A percentile compares a stretch with the other conserved stretches of the same genome.
phyloP scores from a whole-genome alignment of 2,888 invertebrate genomes.

The Metellina segmentata region DNA sequence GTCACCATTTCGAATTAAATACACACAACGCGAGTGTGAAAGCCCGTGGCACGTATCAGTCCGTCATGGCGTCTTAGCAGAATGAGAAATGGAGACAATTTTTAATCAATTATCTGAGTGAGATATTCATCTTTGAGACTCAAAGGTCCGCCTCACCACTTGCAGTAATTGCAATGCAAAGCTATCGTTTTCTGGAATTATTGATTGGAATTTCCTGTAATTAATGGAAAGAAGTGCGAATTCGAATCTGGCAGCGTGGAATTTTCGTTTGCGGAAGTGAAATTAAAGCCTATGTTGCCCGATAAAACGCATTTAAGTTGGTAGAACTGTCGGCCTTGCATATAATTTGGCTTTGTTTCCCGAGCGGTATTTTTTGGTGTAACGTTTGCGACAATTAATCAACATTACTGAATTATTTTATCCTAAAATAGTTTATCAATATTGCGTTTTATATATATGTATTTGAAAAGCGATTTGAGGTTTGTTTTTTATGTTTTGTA shows the following conservation, averaged over 20 bases:
- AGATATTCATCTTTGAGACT: slow-evolving; percentile 45
- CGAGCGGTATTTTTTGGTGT: slow-evolving; percentile 1
- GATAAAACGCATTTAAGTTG: slow-evolving; percentile 1
- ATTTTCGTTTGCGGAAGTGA: slow-evolving; percentile 14
- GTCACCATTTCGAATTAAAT: slow-evolving; percentile 30
- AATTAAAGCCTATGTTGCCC: slow-evolving; percentile 9
- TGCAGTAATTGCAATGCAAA: slow-evolving; percentile 58
- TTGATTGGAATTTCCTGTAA: slow-evolving; percentile 58
- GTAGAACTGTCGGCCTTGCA: neutral
- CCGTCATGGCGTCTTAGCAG: slow-evolving; percentile 40
- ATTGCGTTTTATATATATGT: neutral
- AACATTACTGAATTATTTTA: slow-evolving; percentile 10
- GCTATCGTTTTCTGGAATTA: slow-evolving; percentile 44
- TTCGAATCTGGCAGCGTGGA: slow-evolving; percentile 29
- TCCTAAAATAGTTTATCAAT: neutral
- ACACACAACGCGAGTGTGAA: slow-evolving; percentile 21
- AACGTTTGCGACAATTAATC: slow-evolving; percentile 2
- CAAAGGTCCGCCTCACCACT: slow-evolving; percentile 41
- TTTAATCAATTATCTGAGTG: slow-evolving; percentile 68
- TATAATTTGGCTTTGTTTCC: slow-evolving; percentile 5
- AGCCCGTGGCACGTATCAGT: slow-evolving; percentile 23
- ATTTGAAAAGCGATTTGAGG: neutral
- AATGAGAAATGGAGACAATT: slow-evolving; percentile 46
- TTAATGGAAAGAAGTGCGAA: slow-evolving; percentile 61
- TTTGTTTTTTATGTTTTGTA: neutral